Evolutionary conservation across 2,113 vertebrate species (phyloP).

Genomic region (Phylloscopus whistleri): DNA sequence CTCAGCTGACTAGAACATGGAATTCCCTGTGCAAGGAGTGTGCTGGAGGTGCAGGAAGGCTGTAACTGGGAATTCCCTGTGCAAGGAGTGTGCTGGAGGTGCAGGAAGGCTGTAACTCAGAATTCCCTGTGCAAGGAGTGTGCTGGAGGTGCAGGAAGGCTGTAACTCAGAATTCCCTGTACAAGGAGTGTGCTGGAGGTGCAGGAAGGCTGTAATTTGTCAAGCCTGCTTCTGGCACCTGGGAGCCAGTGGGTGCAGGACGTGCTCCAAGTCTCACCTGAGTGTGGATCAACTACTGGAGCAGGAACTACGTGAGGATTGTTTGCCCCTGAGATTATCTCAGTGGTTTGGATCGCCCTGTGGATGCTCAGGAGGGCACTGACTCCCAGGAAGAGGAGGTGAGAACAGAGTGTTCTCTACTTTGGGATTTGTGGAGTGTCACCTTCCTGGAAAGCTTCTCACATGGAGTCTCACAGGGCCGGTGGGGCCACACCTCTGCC

Average conservation of each 20-base stretch:
- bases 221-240: background rate
- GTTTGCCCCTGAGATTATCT: background rate
- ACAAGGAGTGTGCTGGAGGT: accelerated
- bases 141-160: background rate
- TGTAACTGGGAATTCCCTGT: background rate
- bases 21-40: background rate
- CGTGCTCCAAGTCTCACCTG: background rate
- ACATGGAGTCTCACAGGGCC: accelerated
- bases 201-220: background rate
- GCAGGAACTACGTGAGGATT: accelerated
- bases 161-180: background rate
- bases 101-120: background rate
- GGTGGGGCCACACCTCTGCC: accelerated
- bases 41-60: background rate
- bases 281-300: accelerated
- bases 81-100: accelerated
- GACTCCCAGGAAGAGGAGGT: background rate
- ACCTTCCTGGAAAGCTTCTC: background rate
- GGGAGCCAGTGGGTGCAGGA: background rate
- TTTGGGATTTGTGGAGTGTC: background rate
- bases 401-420: accelerated
- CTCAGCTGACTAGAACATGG: accelerated
- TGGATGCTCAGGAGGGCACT: background rate
- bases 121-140: accelerated
- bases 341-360: background rate